Conservation (phyloP, 2,113 vertebrate genomes). For the Dasypus novemcinctus region DNA sequence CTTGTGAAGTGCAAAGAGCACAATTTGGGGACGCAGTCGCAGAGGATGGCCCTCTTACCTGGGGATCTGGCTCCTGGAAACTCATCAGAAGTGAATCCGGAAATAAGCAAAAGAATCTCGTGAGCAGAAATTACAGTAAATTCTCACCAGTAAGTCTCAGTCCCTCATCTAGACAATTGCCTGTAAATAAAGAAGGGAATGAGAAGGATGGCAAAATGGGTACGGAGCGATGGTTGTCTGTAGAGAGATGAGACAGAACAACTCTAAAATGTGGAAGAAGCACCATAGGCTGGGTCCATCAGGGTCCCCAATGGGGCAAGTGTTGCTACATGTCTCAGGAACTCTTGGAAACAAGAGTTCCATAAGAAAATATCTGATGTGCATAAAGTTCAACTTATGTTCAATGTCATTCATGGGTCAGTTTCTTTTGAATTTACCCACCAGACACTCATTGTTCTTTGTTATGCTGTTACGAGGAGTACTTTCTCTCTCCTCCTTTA, state of each 20-base stretch:
- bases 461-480: neutral
- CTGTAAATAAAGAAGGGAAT: neutral
- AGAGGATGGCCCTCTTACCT: neutral
- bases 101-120: neutral
- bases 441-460: neutral
- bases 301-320: neutral
- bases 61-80: neutral
- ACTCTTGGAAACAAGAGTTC: neutral
- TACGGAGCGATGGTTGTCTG: neutral
- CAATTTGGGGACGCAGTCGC: rapidly evolving
- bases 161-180: neutral
- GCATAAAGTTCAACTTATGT: neutral
- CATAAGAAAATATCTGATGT: neutral
- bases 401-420: neutral
- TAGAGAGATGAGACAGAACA: neutral
- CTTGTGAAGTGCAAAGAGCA: neutral
- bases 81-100: neutral
- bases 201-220: neutral
- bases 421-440: neutral
- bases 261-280: neutral
- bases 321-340: neutral
- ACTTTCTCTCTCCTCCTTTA: neutral
- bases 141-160: neutral
- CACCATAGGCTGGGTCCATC: neutral
- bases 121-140: neutral